Base-by-base conservation (phyloP, 2,113 vertebrate species). In the Onychostruthus taczanowskii region DNA sequence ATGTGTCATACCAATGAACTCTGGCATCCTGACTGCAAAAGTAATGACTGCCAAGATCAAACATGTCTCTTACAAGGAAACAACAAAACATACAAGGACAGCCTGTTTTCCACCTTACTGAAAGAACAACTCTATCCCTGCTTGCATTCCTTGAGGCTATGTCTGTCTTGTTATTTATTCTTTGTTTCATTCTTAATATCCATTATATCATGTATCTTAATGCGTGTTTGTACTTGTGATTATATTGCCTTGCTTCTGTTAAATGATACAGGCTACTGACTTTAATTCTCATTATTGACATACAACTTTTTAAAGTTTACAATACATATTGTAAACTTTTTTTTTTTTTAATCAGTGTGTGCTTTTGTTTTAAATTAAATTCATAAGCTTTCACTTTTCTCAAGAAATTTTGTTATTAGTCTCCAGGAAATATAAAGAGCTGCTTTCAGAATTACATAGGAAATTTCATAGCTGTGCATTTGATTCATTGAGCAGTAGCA, bases 81-180 rank as follows among this genome's bases (percentile, higher is more conserved):
- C 7, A 24, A 33, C 16, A 74, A n/a, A 85, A 75, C 11, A 33
- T 18, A 21, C 14, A 66, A 59, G 21, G 16, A 62, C 24, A 91
- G 58, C 16, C 46, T 39, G n/a, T 66, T 62, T 87, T 43, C 21
- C 80, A 78, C 47, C 55, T 67, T 80, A 63, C 26, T 62, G 66
- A 85, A 79, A 56, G 12, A 52, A 35, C 7, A 66, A 44, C 44
- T 92, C 61, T 56, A 53, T 61, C 27, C 31, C 78, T 39, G 22
- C 67, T 83, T 89, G 9, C 33, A n/a, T 84, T 90, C 91, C 91
- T 92, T 58, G 31, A 82, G 72, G 75, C 84, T 94, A 70, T 23
- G 50, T 94, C 89, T 91, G 73, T 87, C 69, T 81, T 74, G 19
- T 56, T 84, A 81, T 77, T 90, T 93, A 49, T 93, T 87, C 59